phyloP scores from a whole-genome alignment of 2,888 invertebrate genomes.

The Laspeyria flexula region DNA sequence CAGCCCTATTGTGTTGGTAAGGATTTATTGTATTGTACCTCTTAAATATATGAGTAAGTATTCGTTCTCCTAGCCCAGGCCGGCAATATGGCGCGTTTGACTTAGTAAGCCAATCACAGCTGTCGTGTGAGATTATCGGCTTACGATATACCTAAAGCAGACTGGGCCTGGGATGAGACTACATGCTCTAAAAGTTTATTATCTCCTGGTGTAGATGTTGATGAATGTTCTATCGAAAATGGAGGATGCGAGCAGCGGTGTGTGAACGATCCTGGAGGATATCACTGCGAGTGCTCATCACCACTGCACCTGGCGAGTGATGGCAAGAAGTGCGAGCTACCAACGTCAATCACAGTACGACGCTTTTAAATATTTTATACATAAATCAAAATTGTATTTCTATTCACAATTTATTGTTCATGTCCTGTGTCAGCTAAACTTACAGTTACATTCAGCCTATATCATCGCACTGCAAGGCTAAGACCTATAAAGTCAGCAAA shows the following conservation, averaged over 20 bases:
- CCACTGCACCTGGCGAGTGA: slow-evolving; percentile 85
- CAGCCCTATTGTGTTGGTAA: slow-evolving; percentile 88
- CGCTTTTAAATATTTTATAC: neutral
- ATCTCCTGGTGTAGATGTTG: slow-evolving; percentile 68
- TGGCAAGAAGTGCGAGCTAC: slow-evolving; percentile 84
- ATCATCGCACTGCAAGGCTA: too few species aligned
- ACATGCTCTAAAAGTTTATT: neutral
- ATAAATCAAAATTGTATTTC: too few species aligned
- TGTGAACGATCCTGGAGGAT: slow-evolving; percentile 86
- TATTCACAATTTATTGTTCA: too few species aligned
- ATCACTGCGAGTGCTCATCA: slow-evolving; percentile 85
- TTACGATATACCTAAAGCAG: too few species aligned
- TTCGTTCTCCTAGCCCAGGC: too few species aligned
- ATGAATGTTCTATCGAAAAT: slow-evolving; percentile 85
- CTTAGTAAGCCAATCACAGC: too few species aligned
- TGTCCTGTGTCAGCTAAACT: too few species aligned
- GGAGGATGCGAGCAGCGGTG: slow-evolving; percentile 89
- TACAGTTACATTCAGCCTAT: too few species aligned
- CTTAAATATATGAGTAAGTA: neutral
- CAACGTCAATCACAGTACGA: slow-evolving; percentile 63
- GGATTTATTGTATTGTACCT: slow-evolving; percentile 11
- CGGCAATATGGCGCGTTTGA: too few species aligned
- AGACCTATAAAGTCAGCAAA: too few species aligned
- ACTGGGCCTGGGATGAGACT: neutral
- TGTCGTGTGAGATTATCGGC: too few species aligned